A percentile compares a stretch with the other conserved stretches of the same genome.
phyloP scores from a whole-genome alignment of 2,113 vertebrate species.

The Coracopsis vasa region DNA sequence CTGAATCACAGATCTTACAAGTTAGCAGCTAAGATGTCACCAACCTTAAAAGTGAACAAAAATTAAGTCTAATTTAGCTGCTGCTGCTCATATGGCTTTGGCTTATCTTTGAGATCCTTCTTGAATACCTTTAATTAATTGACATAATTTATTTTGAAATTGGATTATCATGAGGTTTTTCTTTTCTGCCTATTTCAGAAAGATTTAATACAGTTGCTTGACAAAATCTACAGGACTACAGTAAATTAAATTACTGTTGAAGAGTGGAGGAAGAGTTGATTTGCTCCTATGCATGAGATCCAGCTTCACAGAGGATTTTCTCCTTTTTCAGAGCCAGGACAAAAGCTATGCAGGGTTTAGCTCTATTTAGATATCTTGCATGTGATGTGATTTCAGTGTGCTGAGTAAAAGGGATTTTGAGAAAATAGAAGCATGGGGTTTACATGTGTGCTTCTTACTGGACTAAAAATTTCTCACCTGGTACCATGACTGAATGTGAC shows the following conservation, averaged over 20 bases:
- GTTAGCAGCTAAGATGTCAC: not conserved
- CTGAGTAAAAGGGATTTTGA: not conserved
- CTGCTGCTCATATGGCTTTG: not conserved
- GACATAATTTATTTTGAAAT: not conserved
- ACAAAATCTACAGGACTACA: not conserved
- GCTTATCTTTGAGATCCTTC: not conserved
- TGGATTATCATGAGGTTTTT: not conserved
- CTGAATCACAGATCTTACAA: not conserved
- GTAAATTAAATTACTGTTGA: not conserved
- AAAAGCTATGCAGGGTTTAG: not conserved
- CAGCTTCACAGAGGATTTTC: not conserved
- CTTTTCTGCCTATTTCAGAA: not conserved
- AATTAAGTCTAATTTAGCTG: not conserved
- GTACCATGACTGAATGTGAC: not conserved
- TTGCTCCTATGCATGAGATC: not conserved
- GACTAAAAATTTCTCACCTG: not conserved
- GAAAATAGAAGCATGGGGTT: not conserved
- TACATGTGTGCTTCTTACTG: not conserved
- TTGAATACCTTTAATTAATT: not conserved
- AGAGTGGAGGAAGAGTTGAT: not conserved
- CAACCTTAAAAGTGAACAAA: not conserved
- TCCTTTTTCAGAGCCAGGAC: not conserved
- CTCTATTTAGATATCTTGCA: not conserved
- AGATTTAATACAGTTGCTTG: not conserved
- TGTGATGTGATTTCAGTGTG: not conserved